Evolutionary conservation across 2,888 invertebrate genomes (phyloP).

Genomic region (Unio pictorum): DNA sequence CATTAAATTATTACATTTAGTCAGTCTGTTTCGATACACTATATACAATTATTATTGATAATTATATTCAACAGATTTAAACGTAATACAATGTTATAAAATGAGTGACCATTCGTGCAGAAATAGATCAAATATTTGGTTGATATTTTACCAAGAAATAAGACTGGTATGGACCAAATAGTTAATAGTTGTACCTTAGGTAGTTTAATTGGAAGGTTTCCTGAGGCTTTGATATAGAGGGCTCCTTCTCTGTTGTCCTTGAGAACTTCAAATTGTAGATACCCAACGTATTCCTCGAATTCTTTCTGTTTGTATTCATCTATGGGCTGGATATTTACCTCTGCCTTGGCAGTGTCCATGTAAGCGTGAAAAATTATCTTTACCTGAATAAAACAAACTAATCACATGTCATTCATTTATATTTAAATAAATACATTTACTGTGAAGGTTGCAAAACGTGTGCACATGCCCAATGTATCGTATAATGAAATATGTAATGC

Average conservation of each 20-base stretch:
- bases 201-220: neutral
- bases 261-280: slow-evolving; percentile 1
- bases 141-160: too few species aligned
- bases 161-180: too few species aligned
- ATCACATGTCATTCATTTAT: too few species aligned
- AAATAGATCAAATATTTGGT: too few species aligned
- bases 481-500: too few species aligned
- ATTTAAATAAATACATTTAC: too few species aligned
- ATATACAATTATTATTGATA: too few species aligned
- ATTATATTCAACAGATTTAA: too few species aligned
- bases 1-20: too few species aligned
- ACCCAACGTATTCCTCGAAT: neutral
- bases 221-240: neutral
- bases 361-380: neutral
- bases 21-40: too few species aligned
- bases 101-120: too few species aligned
- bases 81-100: too few species aligned
- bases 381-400: neutral
- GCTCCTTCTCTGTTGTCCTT: neutral
- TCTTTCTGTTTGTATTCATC: slow-evolving; percentile 2
- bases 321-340: neutral
- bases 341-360: slow-evolving; percentile 5
- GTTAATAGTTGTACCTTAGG: neutral
- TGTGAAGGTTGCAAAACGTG: neutral
- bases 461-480: neutral